Evolutionary conservation across 2,797 vertebrate species (phyloP).

Genomic region (Pipistrellus nathusii): DNA sequence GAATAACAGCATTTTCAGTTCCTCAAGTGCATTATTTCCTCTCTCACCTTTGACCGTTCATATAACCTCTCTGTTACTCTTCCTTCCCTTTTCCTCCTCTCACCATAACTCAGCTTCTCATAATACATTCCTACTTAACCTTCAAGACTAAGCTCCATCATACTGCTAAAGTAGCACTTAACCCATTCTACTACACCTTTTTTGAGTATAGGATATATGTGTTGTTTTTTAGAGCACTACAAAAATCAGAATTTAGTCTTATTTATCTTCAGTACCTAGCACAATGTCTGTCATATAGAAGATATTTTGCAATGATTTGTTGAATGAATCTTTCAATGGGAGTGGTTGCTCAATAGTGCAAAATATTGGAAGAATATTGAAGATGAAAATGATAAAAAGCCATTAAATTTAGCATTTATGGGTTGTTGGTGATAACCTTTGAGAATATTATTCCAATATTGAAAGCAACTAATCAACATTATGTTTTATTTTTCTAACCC

Average conservation of each 20-base stretch:
- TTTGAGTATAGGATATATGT: not conserved
- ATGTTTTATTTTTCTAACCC: conserved; percentile 13
- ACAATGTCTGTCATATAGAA: not conserved
- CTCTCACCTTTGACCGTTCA: not conserved
- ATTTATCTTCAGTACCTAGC: not conserved
- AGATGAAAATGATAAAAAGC: not conserved
- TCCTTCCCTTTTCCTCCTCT: not conserved
- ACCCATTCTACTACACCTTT: not conserved
- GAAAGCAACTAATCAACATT: conserved; percentile 14
- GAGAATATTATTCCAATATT: not conserved
- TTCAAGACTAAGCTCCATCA: not conserved
- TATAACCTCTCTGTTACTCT: not conserved
- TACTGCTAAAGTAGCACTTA: not conserved
- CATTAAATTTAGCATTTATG: not conserved
- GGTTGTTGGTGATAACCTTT: not conserved
- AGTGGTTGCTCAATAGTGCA: not conserved
- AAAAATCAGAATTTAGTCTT: not conserved
- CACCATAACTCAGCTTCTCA: not conserved
- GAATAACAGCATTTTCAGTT: not conserved
- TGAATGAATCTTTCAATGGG: not conserved
- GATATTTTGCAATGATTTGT: not conserved
- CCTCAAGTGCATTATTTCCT: not conserved
- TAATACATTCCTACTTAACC: not conserved
- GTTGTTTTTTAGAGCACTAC: not conserved
- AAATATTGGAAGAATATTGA: conserved; percentile 2